Conservation (phyloP, 2,888 invertebrate species). For the Yponomeuta cagnagella region DNA sequence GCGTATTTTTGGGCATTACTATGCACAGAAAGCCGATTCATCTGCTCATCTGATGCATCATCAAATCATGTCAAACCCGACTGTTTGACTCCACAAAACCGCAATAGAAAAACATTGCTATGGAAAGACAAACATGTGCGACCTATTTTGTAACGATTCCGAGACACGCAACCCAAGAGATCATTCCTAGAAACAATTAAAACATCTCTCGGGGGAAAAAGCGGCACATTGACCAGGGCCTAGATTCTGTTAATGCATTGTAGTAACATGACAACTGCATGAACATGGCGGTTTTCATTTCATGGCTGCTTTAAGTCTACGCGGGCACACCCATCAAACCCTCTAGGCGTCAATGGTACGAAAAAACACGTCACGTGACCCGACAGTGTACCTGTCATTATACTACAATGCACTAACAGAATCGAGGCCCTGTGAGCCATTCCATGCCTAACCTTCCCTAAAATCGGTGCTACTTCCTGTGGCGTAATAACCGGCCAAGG, state of each 20-base stretch:
- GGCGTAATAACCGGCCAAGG: constrained; percentile 45
- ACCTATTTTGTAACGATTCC: neutral
- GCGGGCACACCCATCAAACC: no score
- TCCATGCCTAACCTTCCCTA: constrained; percentile 64
- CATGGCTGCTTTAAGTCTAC: no score
- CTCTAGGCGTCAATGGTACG: no score
- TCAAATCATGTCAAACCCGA: neutral
- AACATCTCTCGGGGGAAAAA: neutral
- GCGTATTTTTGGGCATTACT: neutral
- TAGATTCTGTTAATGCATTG: no score
- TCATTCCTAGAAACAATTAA: neutral
- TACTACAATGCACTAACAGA: no score
- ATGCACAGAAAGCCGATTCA: neutral
- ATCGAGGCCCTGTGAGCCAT: constrained; percentile 62
- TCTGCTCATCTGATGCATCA: neutral
- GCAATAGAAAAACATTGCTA: neutral
- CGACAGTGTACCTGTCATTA: no score
- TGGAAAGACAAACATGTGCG: neutral
- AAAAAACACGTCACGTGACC: no score
- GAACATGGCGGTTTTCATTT: no score
- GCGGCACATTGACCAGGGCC: constrained; percentile 62
- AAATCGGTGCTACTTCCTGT: constrained; percentile 70
- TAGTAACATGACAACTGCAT: no score
- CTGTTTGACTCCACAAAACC: neutral
- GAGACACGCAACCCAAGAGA: neutral